phyloP scores from a whole-genome alignment of 2,797 vertebrate genomes.

The Peromyscus attwateri region DNA sequence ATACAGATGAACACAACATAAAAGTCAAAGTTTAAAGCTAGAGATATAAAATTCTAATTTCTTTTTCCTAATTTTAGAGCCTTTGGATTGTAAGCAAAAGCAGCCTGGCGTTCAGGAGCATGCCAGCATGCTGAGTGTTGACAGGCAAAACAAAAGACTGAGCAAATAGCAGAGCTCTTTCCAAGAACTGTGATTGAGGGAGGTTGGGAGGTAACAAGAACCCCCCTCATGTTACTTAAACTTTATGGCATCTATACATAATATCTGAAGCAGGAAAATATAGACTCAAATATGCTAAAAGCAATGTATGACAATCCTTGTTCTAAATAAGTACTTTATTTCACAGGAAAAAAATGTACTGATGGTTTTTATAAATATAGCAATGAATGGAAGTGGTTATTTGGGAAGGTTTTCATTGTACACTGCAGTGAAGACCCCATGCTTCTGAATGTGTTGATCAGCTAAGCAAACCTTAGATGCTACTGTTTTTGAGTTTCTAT shows the following conservation, averaged over 20 bases:
- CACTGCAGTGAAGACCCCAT: background rate
- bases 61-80: background rate
- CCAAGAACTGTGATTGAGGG: background rate
- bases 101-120: too few species aligned
- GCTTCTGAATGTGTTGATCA: background rate
- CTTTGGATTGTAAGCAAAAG: background rate
- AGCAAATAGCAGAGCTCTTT: background rate
- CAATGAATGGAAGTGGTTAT: background rate
- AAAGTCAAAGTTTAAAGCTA: background rate
- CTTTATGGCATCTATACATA: background rate
- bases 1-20: too few species aligned
- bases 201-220: rapidly evolving
- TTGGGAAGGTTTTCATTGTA: background rate
- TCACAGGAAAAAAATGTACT: background rate
- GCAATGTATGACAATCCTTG: background rate
- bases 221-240: background rate
- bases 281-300: background rate
- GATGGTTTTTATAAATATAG: background rate
- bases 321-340: background rate
- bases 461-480: background rate
- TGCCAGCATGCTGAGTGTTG: background rate
- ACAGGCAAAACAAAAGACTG: background rate
- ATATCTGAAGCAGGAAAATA: background rate
- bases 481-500: background rate
- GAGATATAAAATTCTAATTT: background rate